Base-by-base conservation (phyloP, 23 tunicate species). In the Oikopleura albicans region DNA sequence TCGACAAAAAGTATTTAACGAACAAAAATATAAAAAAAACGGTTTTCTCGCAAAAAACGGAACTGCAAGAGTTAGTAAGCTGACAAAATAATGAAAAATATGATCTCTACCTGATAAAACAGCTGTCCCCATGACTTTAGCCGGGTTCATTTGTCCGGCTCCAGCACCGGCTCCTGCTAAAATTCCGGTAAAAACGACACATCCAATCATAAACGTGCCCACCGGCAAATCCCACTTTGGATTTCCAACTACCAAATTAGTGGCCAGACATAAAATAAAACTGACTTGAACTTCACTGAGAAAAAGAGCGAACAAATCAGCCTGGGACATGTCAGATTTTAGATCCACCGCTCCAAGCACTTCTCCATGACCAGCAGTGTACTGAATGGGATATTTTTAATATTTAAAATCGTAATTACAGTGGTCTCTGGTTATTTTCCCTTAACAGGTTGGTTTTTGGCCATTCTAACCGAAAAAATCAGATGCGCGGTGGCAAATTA, bases 141-240 rank as follows among this genome's bases (percentile, higher is more conserved):
- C 79, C 2, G 79, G 79, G 37, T 71, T 16, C 79, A 71, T 71
- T 71, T 71, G 79, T 16, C 79, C 79, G 31, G 79, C 79, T 16
- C 79, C 79, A 2, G 34, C 27, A 37, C 4, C 37, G 31, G 28
- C 34, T 71, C 79, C 79, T 22, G 79, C 79, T 37, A 71, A 22
- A 37, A 71, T 71, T 16, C 79, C 79, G 37, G 79, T 71, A 29
- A 71, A 71, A 29, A 71, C 79, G 37, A 34, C 28, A 34, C 28
- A 22, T 16, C 79, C 79, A 37, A 71, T 71, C 79, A 71, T 71
- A 29, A 71, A 71, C 4, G 79, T 29, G 2, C 36, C 79, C 4
- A 2, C 31, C 34, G 79, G 79, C 4, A 12, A 2, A 16, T 71
- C 79, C 79, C 79, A 71, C 31, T 71, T 71, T 29, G 27, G 27